Base-by-base conservation (phyloP, 1,140 invertebrate species). In the Rhagoletis zephyria region DNA sequence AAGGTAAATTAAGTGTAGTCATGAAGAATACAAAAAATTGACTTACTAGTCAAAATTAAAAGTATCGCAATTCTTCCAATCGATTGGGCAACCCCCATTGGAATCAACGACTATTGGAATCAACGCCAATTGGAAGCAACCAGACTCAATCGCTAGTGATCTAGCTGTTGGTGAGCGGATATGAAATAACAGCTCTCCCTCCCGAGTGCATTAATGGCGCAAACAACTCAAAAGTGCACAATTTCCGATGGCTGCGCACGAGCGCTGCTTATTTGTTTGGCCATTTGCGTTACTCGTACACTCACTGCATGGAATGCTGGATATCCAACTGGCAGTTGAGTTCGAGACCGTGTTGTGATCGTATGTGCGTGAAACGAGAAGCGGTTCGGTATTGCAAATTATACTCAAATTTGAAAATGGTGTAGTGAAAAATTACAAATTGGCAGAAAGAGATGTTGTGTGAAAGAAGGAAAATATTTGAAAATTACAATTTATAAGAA, bases 291-390 rank as follows among this genome's bases (percentile, higher is more conserved):
- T 16, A 4, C 4, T 77, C n/a, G 74, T 12, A 48, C 74, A 30
- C 74, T 81, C 74, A 81, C 19, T 51, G 9, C 74, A 56, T 56
- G 48, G 74, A 81, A 81, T 56, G 51, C 19, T 81, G 74, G 19
- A 30, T 81, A 59, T 81, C 19, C n/a, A 59, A 19, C 56, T 59
- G 14, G 51, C 48, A 81, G 74, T 81, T 81, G 74, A 81, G 45
- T 81, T 16, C 30, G 74, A 81, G 74, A 81, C 74, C 9, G 74
- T 59, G 48, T 81, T 59, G n/a, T 56, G 48, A 30, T 56, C 48
- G 5, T 9, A 81, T n/a, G 74, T 56, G 51, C 9, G n/a, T 81
- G 48, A 16, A 19, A 9, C 7, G n/a, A 7, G n/a, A 9, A n/a
- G 30, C 48, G 74, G 74, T 30, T 74, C 0, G 45, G 45, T 56